Base-by-base conservation (phyloP, 2,888 invertebrate species). In the Amphipoea oculea region DNA sequence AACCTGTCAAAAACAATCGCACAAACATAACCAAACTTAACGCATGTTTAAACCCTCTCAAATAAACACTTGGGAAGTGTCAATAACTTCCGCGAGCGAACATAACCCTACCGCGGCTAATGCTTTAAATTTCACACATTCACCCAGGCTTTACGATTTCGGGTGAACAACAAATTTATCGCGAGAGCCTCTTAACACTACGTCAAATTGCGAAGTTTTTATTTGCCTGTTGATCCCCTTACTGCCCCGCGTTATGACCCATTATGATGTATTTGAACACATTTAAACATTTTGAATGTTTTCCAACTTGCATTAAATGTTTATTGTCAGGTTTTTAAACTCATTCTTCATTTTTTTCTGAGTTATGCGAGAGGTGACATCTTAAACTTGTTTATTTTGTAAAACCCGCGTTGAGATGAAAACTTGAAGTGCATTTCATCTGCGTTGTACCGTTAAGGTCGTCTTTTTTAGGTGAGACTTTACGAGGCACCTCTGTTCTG, bases 181-280 rank as follows among this genome's bases (percentile, higher is more conserved):
- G 76, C 85, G 76, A 48, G 79, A 62, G 81, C 75, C 82, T 76
- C 87, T 89, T 89, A 86, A 88, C 89, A 89, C 89, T 89, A 86
- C 83, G 87, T 89, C 89, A 89, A 87, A 89, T 84, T 76, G 84
- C 77, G 76, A 89, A 90, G 87, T 93, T 95, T 95, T 95, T 95
- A 95, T 93, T 89, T 81, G 96, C 96, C 96, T 96, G 96, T 96
- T 96, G 96, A 95, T 94, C 91, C 91, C 90, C 88, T 91, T 90
- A 93, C 89, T 89, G 91, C 86, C 88, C 85, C 79, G 79, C 86
- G 87, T 94, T 92, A 94, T 91, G 79, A 90, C 86, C 95, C 92
- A 93, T 94, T 93, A 94, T 90, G 88, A 91, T 87, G 89, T 89
- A 91, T 91, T 89, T 84, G 90, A 89, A 88, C 86, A 84, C 88